Evolutionary conservation across 2,888 invertebrate species (phyloP), one percentile per base, ranked within the genome.

Genomic region (Coenonympha glycerion): DNA sequence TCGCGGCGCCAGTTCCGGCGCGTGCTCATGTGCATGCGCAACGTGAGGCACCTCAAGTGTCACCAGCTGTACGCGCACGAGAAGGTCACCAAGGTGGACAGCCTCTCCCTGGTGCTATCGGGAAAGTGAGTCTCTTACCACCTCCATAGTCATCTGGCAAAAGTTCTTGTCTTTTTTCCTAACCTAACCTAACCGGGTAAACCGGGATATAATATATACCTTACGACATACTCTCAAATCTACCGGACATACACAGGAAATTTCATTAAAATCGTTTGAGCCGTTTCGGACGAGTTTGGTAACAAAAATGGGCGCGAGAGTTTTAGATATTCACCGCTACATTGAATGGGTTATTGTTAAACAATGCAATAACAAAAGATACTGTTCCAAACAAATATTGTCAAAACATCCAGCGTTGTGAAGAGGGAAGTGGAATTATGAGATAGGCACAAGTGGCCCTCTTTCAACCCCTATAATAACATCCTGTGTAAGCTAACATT

Each of bases 31-130:
- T 93, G 94, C 76, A 95, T 95, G 91, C 91, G 93, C 73, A 90
- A 92, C 70, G 92, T 95, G 67, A 89, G 93, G 36, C 90, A 92
- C 59, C 89, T 95, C 52, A 94, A 94, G 81, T 92, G 93, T 75
- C 94, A 95, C 74, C 95, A 94, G 79, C 91, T 93, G 54, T 96
- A 95, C 81, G 95, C 95, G 52, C 92, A 94, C 75, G 96, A 96
- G 84, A 95, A 95, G 81, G 92, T 93, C 70, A 94, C 94, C 59
- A 93, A 94, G 81, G 95, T 95, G 46, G 95, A 95, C 85, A 93
- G 93, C 66, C 89, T 96, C 56, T 95, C 95, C 36, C 87, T 96
- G 63, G 93, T 96, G 64, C 88, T 96, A 55, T 92, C 93, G 59
- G 96, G 96, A 84, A 95, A 95, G 95, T 95, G 75, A 91, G 93